Conservation (phyloP, 1,140 invertebrate genomes). For the Brachystomella parvula region DNA sequence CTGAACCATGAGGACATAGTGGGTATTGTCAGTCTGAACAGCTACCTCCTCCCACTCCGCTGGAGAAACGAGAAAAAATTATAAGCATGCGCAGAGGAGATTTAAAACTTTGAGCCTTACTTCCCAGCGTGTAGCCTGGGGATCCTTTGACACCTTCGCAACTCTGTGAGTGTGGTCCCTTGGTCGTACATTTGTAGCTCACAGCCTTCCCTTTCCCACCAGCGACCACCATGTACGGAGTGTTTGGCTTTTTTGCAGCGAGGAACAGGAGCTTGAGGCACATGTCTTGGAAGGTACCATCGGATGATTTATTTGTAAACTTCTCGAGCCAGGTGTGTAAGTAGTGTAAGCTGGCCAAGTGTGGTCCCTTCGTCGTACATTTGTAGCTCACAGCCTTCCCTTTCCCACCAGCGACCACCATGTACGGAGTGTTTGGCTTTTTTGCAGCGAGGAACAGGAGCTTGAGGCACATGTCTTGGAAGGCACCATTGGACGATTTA, state of each 20-base stretch:
- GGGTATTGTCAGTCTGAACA: neutral
- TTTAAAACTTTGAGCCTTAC: neutral
- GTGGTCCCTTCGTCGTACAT: neutral
- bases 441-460: neutral
- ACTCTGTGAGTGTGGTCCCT: too few species aligned
- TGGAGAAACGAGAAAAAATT: neutral
- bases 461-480: neutral
- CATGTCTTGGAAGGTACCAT: neutral
- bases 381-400: slow-evolving; percentile 3
- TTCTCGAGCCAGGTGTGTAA: neutral
- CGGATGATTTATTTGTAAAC: neutral
- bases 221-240: slow-evolving; percentile 1
- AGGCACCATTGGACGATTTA: too few species aligned
- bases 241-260: neutral
- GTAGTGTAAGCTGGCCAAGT: neutral
- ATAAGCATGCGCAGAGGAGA: neutral
- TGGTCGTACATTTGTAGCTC: slow-evolving; percentile 6
- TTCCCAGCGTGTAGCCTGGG: neutral
- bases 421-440: neutral
- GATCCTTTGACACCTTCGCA: too few species aligned
- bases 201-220: neutral
- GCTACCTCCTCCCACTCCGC: neutral
- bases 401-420: neutral
- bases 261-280: slow-evolving; percentile 4
- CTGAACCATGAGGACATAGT: slow-evolving; percentile 5